A percentile compares a stretch with the other conserved stretches of the same genome.
Conservation (phyloP, 2,797 vertebrate species). For the Neomorphus geoffroyi region DNA sequence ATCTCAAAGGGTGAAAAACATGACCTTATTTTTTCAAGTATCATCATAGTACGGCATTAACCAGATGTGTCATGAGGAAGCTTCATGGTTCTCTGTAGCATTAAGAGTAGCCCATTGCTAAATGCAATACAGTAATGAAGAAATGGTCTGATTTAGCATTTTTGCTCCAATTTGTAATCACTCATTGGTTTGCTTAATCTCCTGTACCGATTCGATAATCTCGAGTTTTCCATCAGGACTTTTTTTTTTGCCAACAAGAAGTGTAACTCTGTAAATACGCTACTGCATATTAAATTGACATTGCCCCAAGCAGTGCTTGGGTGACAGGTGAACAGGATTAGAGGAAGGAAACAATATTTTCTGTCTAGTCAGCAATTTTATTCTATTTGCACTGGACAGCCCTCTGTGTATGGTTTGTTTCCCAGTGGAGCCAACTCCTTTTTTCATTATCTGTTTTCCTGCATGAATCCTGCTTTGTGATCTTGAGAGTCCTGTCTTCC, state of each 20-base stretch:
- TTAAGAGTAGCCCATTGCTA: neutral
- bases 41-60: neutral
- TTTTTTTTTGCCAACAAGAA: neutral
- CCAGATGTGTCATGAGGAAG: neutral
- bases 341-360: neutral
- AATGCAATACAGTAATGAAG: neutral
- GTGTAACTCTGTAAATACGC: neutral
- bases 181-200: neutral
- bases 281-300: neutral
- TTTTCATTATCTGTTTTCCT: neutral
- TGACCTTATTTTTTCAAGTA: neutral
- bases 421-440: neutral
- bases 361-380: neutral
- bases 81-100: neutral
- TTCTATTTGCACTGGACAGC: neutral
- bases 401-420: neutral
- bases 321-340: neutral
- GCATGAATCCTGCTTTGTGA: neutral
- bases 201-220: neutral
- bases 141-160: neutral
- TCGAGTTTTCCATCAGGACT: neutral
- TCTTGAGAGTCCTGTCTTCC: neutral
- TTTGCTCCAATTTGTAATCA: neutral
- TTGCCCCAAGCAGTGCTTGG: neutral
- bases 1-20: neutral